Evolutionary conservation across 2,113 vertebrate genomes (phyloP).

Genomic region (Arvicanthis niloticus): DNA sequence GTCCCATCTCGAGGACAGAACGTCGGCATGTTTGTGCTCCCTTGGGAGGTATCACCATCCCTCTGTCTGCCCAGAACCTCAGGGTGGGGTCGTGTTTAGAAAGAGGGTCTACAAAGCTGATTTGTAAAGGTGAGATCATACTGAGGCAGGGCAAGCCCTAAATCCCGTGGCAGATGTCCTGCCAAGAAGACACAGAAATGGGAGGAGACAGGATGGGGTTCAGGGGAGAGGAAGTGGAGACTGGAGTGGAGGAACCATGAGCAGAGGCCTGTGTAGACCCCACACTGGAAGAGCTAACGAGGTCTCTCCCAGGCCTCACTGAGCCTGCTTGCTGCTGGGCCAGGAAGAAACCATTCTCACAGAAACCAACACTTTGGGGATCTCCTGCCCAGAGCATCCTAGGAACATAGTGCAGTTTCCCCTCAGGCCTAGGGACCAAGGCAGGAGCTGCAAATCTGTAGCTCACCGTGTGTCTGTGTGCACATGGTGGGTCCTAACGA

Average conservation of each 20-base stretch:
- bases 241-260: rapidly evolving
- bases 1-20: neutral
- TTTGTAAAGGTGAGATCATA: neutral
- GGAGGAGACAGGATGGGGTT: neutral
- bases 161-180: neutral
- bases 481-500: rapidly evolving
- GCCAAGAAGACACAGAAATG: no score
- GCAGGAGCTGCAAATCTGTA: neutral
- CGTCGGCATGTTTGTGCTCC: neutral
- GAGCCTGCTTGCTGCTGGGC: neutral
- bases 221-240: neutral
- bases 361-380: neutral
- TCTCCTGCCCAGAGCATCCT: neutral
- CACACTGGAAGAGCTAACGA: neutral
- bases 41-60: neutral
- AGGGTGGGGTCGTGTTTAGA: neutral
- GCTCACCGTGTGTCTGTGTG: neutral
- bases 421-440: neutral
- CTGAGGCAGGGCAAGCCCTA: neutral
- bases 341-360: no score
- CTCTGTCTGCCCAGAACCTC: neutral
- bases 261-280: neutral
- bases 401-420: rapidly evolving
- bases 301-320: rapidly evolving
- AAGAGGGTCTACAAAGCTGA: neutral